Evolutionary conservation across 2,888 invertebrate species (phyloP).

Genomic region (Callosobruchus maculatus): DNA sequence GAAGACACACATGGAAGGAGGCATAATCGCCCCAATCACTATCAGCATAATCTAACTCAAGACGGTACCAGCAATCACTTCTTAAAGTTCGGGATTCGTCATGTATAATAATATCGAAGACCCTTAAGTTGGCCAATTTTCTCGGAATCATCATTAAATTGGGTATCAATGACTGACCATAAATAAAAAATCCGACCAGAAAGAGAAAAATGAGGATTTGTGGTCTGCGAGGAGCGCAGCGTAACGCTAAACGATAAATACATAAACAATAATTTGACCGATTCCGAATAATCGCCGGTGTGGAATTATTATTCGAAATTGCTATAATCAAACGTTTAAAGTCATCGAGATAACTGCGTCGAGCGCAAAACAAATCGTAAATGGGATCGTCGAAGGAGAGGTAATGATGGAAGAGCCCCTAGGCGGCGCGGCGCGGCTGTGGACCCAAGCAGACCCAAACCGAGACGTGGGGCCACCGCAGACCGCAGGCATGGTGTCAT

Average conservation of each 20-base stretch:
- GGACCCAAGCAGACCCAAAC: constrained; percentile 10
- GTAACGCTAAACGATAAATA: constrained; percentile 46
- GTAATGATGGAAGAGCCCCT: constrained; percentile 38
- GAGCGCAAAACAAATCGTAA: constrained; percentile 50
- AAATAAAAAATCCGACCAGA: background rate
- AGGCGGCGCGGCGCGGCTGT: constrained; percentile 10
- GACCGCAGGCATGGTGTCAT: constrained; percentile 45
- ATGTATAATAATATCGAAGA: too few relatives aligned
- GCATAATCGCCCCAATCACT: too few relatives aligned
- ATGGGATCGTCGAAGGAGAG: constrained; percentile 41
- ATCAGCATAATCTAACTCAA: too few relatives aligned
- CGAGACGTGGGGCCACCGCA: constrained; percentile 17
- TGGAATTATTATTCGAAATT: constrained; percentile 46
- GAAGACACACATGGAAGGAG: too few relatives aligned
- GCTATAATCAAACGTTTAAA: constrained; percentile 49
- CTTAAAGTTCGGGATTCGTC: too few relatives aligned
- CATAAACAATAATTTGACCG: constrained; percentile 46
- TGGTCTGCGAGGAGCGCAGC: background rate
- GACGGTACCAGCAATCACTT: too few relatives aligned
- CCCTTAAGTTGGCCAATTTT: background rate
- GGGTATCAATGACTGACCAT: background rate
- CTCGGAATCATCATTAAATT: background rate
- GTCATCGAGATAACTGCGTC: constrained; percentile 45
- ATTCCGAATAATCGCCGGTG: constrained; percentile 47
- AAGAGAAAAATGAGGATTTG: constrained; percentile 7